Evolutionary conservation across 2,113 vertebrate genomes (phyloP).

Genomic region (Nesogale talazaci): DNA sequence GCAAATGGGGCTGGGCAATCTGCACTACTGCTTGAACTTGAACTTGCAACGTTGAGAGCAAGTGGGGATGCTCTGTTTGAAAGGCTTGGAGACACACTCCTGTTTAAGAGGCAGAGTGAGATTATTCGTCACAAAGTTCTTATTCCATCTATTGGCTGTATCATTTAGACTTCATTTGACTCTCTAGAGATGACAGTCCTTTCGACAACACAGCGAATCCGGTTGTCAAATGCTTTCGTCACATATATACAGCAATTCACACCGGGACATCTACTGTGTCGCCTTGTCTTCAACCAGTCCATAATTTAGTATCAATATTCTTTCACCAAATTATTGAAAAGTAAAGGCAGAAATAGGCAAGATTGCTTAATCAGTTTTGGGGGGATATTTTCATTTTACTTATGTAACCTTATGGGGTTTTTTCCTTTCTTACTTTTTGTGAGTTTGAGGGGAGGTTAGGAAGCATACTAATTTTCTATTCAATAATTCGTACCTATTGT

Average conservation of each 20-base stretch:
- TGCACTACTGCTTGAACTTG: conserved; percentile 82
- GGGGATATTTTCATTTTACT: neutral
- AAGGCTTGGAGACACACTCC: conserved; percentile 92
- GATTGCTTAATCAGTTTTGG: neutral
- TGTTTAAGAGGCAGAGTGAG: conserved; percentile 76
- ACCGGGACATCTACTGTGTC: neutral
- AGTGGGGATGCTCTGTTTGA: conserved; percentile 94
- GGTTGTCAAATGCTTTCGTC: conserved; percentile 32
- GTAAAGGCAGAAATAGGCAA: neutral
- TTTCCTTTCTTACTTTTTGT: too few relatives aligned
- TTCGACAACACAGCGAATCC: neutral
- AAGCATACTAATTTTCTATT: too few relatives aligned
- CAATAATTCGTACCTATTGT: too few relatives aligned
- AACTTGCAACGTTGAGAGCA: conserved; percentile 82
- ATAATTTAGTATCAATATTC: neutral
- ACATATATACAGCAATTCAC: conserved; percentile 23
- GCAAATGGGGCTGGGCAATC: conserved; percentile 90
- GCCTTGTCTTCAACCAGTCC: neutral
- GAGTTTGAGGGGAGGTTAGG: too few relatives aligned
- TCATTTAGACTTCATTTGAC: conserved; percentile 3
- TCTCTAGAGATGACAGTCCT: neutral
- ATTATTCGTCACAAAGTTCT: neutral
- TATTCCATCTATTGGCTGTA: neutral
- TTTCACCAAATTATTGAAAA: conserved; percentile 19
- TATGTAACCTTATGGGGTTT: too few relatives aligned